phyloP scores from a whole-genome alignment of 2,113 vertebrate genomes.

The Spheniscus mendiculus region DNA sequence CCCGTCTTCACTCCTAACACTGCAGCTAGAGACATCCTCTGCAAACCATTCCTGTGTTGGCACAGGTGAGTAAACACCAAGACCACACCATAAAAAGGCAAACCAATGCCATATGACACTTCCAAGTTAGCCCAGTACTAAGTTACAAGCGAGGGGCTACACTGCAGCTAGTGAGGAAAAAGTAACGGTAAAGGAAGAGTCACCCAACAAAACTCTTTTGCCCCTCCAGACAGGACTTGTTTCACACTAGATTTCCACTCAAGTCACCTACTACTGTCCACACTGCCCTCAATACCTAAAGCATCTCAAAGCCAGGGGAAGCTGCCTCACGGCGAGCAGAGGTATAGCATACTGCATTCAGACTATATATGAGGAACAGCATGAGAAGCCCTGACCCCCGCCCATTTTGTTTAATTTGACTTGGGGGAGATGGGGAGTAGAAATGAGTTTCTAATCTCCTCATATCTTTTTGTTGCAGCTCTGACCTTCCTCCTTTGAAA shows the following conservation, averaged over 20 bases:
- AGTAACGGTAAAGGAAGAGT: neutral
- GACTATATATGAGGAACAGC: neutral
- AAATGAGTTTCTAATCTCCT: neutral
- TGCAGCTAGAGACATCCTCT: neutral
- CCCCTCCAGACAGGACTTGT: neutral
- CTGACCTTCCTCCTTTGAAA: neutral
- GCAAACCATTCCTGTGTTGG: neutral
- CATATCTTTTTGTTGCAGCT: neutral
- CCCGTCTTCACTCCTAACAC: neutral
- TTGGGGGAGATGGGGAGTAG: neutral
- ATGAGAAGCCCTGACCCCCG: neutral
- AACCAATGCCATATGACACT: neutral
- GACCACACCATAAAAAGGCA: neutral
- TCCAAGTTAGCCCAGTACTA: neutral
- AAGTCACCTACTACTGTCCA: neutral
- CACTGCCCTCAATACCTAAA: neutral
- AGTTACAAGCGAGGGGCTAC: neutral
- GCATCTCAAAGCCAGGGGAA: neutral
- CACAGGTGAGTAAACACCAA: constrained; percentile 46
- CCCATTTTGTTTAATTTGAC: neutral
- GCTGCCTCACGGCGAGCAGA: neutral
- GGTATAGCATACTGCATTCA: neutral
- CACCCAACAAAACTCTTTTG: neutral
- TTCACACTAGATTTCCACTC: neutral
- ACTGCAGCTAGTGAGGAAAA: neutral